phyloP scores from a whole-genome alignment of 2,888 invertebrate genomes.

The Cataglyphis rosenhaueri region DNA sequence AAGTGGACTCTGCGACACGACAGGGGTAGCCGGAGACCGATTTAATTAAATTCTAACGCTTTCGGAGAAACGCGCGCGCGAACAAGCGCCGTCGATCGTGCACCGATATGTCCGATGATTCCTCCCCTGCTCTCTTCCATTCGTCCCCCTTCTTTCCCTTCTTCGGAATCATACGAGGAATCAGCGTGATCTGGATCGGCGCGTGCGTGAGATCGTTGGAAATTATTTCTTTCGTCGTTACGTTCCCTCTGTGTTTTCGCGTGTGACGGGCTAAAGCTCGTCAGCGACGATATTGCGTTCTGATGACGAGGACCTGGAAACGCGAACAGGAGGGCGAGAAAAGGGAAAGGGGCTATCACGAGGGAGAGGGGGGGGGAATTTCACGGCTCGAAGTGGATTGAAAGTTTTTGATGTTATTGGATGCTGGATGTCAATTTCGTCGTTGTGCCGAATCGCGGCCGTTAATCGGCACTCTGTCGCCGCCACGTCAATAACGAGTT shows the following conservation, averaged over 20 bases:
- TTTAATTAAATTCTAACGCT: slow-evolving; percentile 85
- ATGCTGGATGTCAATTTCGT: slow-evolving; percentile 52
- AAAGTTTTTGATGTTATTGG: slow-evolving; percentile 59
- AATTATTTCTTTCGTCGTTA: slow-evolving; percentile 52
- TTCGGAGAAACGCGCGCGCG: slow-evolving; percentile 65
- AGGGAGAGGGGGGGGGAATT: slow-evolving; percentile 21
- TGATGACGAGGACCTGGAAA: slow-evolving; percentile 17
- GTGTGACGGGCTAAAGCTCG: slow-evolving; percentile 39
- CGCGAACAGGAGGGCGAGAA: background rate
- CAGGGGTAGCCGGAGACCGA: slow-evolving; percentile 64
- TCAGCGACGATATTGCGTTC: slow-evolving; percentile 50
- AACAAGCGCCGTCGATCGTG: slow-evolving; percentile 18
- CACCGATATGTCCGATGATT: slow-evolving; percentile 16
- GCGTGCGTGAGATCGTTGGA: background rate
- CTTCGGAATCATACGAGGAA: background rate
- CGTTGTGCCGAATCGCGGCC: slow-evolving; percentile 47
- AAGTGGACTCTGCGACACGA: slow-evolving; percentile 41
- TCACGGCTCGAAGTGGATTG: slow-evolving; percentile 48
- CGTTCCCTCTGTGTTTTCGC: slow-evolving; percentile 36
- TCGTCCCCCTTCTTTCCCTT: background rate
- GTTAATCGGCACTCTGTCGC: slow-evolving; percentile 36
- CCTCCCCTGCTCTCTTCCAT: background rate
- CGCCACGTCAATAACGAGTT: slow-evolving; percentile 44
- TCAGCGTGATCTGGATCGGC: background rate
- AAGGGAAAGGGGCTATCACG: background rate